Percentiles rank a stretch among this genome's conserved stretches.
Conservation (phyloP, 1,140 invertebrate species). For the Drosophila arawakana region DNA sequence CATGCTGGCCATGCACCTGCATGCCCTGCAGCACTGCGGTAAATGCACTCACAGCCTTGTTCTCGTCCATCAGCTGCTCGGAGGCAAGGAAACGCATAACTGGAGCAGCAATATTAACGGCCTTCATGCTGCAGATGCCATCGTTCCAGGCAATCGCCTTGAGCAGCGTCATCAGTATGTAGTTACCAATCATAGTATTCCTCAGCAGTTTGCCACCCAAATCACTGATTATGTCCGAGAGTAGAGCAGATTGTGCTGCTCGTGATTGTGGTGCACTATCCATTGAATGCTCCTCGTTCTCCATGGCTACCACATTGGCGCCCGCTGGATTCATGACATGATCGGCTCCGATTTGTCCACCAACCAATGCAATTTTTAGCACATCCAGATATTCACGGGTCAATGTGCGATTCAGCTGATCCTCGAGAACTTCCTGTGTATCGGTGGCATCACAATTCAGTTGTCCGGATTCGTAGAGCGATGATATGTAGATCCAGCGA, state of each 20-base stretch:
- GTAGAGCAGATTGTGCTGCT: conserved; percentile 85
- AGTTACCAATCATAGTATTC: conserved; percentile 88
- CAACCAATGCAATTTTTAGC: conserved; percentile 88
- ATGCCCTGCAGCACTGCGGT: conserved; percentile 90
- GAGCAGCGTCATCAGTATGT: conserved; percentile 87
- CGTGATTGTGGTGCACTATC: conserved; percentile 86
- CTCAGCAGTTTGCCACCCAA: conserved; percentile 89
- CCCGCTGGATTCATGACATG: conserved; percentile 63
- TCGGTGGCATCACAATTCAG: conserved; percentile 92
- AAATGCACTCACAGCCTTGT: conserved; percentile 89
- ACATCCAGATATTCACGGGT: conserved; percentile 95
- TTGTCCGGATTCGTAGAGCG: conserved; percentile 90
- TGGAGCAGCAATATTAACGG: conserved; percentile 89
- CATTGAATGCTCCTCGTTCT: conserved; percentile 88
- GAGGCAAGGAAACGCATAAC: conserved; percentile 87
- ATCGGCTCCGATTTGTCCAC: conserved; percentile 83
- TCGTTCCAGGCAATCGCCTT: conserved; percentile 95
- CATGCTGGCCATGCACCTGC: conserved; percentile 93
- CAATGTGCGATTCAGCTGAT: conserved; percentile 93
- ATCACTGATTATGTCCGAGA: conserved; percentile 89
- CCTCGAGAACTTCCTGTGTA: conserved; percentile 94
- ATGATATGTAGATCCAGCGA: conserved; percentile 92
- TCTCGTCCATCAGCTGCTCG: conserved; percentile 87
- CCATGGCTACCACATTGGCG: conserved; percentile 87
- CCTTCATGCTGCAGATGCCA: conserved; percentile 91